These are phyloP conservation scores for Craseonycteris thonglongyai DNA, from an alignment of 2,113 vertebrate species.

Conservation along the genomic window DNA sequence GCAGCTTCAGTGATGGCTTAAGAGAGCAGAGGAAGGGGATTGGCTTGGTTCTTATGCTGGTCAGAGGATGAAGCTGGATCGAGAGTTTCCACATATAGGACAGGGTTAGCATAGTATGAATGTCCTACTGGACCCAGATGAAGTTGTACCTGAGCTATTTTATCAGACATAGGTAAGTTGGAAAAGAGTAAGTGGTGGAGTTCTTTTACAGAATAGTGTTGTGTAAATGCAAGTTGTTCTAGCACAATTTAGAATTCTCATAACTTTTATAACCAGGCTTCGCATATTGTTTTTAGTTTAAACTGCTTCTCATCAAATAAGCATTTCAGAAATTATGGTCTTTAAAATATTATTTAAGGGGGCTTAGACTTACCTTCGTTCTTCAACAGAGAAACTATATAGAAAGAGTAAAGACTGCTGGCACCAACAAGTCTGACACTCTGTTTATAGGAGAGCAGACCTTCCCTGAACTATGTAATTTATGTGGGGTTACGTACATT, in stretches of 20 bases:
- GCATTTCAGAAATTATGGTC: neutral
- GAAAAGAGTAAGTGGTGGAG: neutral
- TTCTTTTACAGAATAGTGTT: neutral
- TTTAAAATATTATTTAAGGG: neutral
- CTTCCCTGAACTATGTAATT: neutral
- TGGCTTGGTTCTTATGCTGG: neutral
- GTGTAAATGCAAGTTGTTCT: neutral
- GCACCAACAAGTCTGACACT: neutral
- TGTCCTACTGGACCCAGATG: neutral
- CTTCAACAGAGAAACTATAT: neutral
- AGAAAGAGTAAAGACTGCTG: neutral
- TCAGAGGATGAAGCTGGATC: neutral
- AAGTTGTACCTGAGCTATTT: neutral
- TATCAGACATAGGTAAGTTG: neutral
- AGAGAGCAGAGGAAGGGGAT: neutral
- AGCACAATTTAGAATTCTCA: neutral
- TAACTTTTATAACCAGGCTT: neutral
- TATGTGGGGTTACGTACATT: neutral
- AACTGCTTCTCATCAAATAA: neutral
- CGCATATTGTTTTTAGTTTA: neutral
- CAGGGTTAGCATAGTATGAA: neutral
- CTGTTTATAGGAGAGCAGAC: neutral
- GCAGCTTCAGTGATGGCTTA: neutral
- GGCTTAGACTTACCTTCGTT: neutral
- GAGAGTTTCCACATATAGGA: neutral